Conservation (phyloP, 2,888 invertebrate species). For the Hydrotaea diabolus region DNA sequence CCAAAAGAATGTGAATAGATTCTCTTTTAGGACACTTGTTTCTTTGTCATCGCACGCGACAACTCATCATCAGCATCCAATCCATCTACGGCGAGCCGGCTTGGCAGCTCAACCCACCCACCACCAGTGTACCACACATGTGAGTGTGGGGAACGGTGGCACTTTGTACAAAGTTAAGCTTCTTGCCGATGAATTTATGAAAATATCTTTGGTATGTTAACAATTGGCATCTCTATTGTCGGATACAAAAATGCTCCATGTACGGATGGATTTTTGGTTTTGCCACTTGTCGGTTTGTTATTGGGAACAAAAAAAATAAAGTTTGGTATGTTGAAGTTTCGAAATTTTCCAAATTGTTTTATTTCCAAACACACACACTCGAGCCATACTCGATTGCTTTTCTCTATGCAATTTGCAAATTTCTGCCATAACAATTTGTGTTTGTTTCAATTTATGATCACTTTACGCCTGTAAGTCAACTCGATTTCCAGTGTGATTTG, state of each 20-base stretch:
- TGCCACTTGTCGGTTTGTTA: not conserved
- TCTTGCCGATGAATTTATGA: conserved; percentile 18
- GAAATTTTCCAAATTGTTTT: conserved; percentile 19
- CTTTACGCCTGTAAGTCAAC: not conserved
- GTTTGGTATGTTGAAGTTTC: not conserved
- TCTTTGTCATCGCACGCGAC: not conserved
- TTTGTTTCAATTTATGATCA: not conserved
- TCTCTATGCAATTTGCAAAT: not conserved
- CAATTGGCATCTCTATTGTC: conserved; percentile 38
- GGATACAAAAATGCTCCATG: not conserved
- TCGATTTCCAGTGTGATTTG: not conserved
- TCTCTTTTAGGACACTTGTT: conserved; percentile 49
- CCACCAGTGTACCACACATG: not conserved
- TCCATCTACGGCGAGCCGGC: not conserved
- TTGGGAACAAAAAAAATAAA: not conserved
- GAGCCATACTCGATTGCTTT: not conserved
- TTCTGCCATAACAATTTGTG: not conserved
- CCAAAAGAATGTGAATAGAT: conserved; percentile 50
- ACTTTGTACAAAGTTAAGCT: conserved; percentile 18
- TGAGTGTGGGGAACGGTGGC: not conserved
- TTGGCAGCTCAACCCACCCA: no score
- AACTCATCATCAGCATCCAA: not conserved
- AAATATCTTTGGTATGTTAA: conserved; percentile 46
- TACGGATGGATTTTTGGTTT: conserved; percentile 6
- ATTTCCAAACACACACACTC: no score